phyloP scores from a whole-genome alignment of 2,113 vertebrate genomes.

The Donacobius atricapilla region DNA sequence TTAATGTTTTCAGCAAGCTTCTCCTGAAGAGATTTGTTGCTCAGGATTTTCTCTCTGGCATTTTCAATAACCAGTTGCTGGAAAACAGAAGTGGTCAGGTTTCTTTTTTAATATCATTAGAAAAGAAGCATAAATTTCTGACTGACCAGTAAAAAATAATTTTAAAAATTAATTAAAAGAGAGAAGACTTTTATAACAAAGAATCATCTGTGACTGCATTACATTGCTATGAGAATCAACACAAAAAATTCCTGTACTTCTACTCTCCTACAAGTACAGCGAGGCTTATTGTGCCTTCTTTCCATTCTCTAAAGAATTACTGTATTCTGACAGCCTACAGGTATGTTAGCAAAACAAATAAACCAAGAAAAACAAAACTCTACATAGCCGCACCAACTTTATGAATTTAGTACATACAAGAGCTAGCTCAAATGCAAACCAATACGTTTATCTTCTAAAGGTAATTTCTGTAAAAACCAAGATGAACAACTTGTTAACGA shows the following conservation, averaged over 20 bases:
- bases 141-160: neutral
- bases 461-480: neutral
- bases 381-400: neutral
- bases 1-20: constrained; percentile 99
- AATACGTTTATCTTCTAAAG: neutral
- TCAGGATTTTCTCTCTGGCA: constrained; percentile 94
- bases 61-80: constrained; percentile 99
- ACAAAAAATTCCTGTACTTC: neutral
- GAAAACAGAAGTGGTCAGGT: constrained; percentile 52
- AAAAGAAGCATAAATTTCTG: neutral
- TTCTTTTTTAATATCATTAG: neutral
- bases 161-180: neutral
- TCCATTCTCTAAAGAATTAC: neutral
- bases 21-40: constrained; percentile 91
- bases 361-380: neutral
- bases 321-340: neutral
- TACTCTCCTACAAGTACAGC: neutral
- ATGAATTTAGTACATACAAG: neutral
- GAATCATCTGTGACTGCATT: neutral
- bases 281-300: neutral
- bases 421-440: neutral
- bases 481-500: neutral
- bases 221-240: neutral
- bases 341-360: neutral
- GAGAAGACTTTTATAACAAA: neutral